Evolutionary conservation across 1,140 invertebrate genomes (phyloP), one percentile per base, ranked within the genome.

Genomic region (Sminthurinus signatus): DNA sequence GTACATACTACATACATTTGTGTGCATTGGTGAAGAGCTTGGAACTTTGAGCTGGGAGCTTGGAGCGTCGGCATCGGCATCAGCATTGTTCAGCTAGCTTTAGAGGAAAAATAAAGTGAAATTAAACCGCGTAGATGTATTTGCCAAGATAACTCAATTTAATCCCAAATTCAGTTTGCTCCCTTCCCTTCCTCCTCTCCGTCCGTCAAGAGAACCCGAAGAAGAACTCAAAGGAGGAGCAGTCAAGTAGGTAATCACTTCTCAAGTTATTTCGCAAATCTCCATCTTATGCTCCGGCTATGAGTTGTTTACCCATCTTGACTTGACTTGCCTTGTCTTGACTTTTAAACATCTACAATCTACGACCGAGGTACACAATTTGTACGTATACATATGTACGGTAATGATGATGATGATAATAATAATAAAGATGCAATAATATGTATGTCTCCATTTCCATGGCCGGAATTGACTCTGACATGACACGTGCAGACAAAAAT

Each of bases 231-330:
- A 52, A 60, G 23, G 50, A 39, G 19, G n/a, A 52, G 2, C 8
- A 52, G 12, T 44, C n/a, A 60, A 60, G 44, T 44, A 60, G 21
- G 59, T 61, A 61, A 61, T 61, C 59, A 52, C 29, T 61, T 61
- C 52, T 52, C 50, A 61, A 52, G 59, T 61, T 52, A 61, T 61
- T 61, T 61, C 39, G 44, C 5, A n/a, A 10, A 21, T 21, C 44
- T 8, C 44, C n/a, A 15, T 36, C 15, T 15, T 36, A 36, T 15
- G 15, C 15, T 36, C 32, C 15, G 15, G 5, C 5, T 36, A 36
- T 36, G 5, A 36, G 5, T 8, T 36, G 32, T 8, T 36, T 8
- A 36, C 15, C 5, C 15, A 36, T 36, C 15, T 36, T 36, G 5
- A 36, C 32, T 8, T 36, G 32, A 36, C 5, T 36, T 36, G 32